Conservation (phyloP, 37 sponge, comb jelly and placozoan genomes). For the Hexactinellida sp. region DNA sequence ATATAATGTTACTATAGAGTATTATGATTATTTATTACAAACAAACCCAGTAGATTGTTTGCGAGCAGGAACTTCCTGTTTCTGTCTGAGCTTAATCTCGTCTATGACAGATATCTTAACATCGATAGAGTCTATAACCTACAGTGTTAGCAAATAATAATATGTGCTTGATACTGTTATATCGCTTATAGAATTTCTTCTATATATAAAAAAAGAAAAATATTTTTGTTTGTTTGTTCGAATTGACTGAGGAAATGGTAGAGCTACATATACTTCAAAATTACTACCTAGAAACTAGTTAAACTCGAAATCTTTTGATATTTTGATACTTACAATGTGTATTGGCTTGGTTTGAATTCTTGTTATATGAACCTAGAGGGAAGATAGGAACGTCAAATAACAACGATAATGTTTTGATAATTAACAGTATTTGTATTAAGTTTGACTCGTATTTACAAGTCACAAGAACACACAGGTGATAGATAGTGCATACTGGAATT, state of each 20-base stretch:
- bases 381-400: neutral
- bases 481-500: no score
- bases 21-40: no score
- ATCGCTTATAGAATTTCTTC: neutral
- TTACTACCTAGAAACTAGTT: no score
- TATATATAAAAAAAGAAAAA: no score
- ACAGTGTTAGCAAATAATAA: neutral
- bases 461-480: no score
- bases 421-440: no score
- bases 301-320: no score
- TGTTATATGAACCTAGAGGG: conserved; percentile 27
- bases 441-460: no score
- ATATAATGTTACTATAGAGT: no score
- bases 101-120: neutral
- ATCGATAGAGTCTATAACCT: conserved; percentile 10
- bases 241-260: no score
- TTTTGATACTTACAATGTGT: conserved; percentile 42
- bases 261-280: no score
- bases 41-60: neutral
- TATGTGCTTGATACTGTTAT: neutral
- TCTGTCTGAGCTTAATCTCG: neutral
- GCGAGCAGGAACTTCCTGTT: neutral
- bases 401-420: neutral
- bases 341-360: conserved; percentile 38
- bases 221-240: no score